phyloP scores from a whole-genome alignment of 2,797 vertebrate genomes.

The Paedocypris micromegethes region DNA sequence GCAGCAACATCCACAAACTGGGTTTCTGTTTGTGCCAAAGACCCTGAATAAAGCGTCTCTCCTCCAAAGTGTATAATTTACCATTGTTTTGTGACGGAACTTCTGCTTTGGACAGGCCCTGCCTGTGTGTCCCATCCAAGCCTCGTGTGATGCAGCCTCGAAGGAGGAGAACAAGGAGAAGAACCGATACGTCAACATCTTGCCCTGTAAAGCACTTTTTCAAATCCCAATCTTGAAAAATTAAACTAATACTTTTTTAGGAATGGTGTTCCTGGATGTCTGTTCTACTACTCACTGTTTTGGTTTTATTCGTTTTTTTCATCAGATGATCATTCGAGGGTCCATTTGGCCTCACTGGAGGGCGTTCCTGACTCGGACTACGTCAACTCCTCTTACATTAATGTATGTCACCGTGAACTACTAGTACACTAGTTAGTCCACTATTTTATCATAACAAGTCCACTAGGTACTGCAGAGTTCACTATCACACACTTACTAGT shows the following conservation, averaged over 20 bases:
- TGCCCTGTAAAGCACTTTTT: slow-evolving; percentile 82
- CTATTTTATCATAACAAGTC: too few species aligned
- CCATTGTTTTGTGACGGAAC: too few species aligned
- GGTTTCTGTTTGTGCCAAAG: too few species aligned
- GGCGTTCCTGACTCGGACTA: slow-evolving; percentile 97
- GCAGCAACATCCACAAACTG: slow-evolving; percentile 22
- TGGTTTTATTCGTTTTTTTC: slow-evolving; percentile 5
- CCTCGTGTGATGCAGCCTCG: slow-evolving; percentile 92
- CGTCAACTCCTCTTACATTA: slow-evolving; percentile 96
- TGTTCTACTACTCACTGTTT: background rate
- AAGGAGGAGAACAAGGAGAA: slow-evolving; percentile 99
- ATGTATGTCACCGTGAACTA: slow-evolving; percentile 70
- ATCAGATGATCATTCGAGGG: slow-evolving; percentile 93
- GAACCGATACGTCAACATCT: slow-evolving; percentile 97
- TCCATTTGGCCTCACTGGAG: slow-evolving; percentile 88
- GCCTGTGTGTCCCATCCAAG: slow-evolving; percentile 93
- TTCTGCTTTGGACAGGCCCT: slow-evolving; percentile 70
- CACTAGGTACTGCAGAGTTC: too few species aligned
- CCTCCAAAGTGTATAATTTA: too few species aligned
- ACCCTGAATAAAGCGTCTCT: too few species aligned
- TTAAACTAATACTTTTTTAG: too few species aligned
- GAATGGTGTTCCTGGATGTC: too few species aligned
- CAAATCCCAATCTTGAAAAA: slow-evolving; percentile 1
- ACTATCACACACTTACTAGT: too few species aligned
- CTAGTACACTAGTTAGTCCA: background rate